Percentiles rank a stretch among this genome's conserved stretches.
Conservation (phyloP, 1,140 invertebrate genomes). For the Aporrectodea caliginosa region DNA sequence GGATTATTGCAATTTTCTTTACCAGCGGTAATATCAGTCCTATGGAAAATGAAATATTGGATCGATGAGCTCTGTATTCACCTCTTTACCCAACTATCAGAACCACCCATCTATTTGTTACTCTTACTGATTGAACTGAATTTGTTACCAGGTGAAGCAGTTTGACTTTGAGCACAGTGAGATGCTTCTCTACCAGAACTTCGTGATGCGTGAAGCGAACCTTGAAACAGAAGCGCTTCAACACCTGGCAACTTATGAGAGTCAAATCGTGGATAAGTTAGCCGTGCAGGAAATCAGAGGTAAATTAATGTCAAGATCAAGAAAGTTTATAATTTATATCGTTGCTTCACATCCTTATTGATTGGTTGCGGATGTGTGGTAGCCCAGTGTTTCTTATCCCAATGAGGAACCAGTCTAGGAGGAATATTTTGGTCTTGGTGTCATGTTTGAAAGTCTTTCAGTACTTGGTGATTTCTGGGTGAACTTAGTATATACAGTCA, state of each 20-base stretch:
- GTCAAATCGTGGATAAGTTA: slow-evolving; percentile 89
- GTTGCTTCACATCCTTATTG: no score
- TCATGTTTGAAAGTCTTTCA: no score
- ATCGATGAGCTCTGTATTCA: background rate
- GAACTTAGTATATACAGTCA: no score
- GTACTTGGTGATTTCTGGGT: no score
- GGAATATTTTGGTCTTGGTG: no score
- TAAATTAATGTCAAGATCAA: slow-evolving; percentile 51
- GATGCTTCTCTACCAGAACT: slow-evolving; percentile 90
- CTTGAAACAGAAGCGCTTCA: slow-evolving; percentile 75
- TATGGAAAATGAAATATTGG: no score
- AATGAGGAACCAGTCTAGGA: no score
- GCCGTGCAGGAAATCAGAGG: slow-evolving; percentile 82
- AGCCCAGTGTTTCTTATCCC: no score
- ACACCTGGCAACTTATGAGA: slow-evolving; percentile 79
- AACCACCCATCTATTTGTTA: background rate
- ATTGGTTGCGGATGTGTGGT: no score
- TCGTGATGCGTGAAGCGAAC: slow-evolving; percentile 90
- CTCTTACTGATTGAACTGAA: background rate
- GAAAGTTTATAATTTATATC: no score
- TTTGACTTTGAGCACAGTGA: slow-evolving; percentile 95
- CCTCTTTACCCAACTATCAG: background rate
- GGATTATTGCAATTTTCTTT: no score
- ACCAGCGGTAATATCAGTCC: no score
- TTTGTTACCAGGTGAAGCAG: slow-evolving; percentile 43